Evolutionary conservation across 1,140 invertebrate genomes (phyloP).

Genomic region (Monomorium pharaonis): DNA sequence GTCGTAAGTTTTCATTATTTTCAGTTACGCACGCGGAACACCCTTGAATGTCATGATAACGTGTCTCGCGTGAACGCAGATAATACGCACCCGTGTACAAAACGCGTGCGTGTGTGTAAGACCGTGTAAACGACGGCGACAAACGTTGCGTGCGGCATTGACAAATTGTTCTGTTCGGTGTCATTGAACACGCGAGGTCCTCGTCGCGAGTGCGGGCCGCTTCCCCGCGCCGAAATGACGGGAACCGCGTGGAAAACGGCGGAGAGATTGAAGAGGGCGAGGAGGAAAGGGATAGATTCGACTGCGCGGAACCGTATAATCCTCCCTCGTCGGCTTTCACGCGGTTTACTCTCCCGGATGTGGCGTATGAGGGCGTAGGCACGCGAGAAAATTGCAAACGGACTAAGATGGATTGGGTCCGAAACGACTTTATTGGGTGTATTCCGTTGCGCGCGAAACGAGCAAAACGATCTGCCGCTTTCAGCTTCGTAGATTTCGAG

Average conservation of each 20-base stretch:
- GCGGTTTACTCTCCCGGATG: slow-evolving; percentile 21
- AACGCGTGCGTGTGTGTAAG: neutral
- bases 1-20: slow-evolving; percentile 37
- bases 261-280: neutral
- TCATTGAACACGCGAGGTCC: slow-evolving; percentile 28
- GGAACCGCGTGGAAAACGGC: slow-evolving; percentile 19
- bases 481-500: neutral
- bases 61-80: neutral
- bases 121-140: slow-evolving; percentile 40
- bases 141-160: slow-evolving; percentile 51
- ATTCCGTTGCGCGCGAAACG: slow-evolving; percentile 29
- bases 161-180: slow-evolving; percentile 50
- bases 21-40: neutral
- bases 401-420: slow-evolving; percentile 54
- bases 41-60: neutral
- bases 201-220: neutral
- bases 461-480: slow-evolving; percentile 32
- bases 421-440: slow-evolving; percentile 46
- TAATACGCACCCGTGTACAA: neutral
- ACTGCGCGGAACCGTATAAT: slow-evolving; percentile 36
- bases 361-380: slow-evolving; percentile 38
- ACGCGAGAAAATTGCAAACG: slow-evolving; percentile 56
- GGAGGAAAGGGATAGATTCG: neutral
- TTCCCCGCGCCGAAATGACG: neutral
- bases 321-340: slow-evolving; percentile 25